Conservation (phyloP, 2,888 invertebrate species). For the Chirona hameri region DNA sequence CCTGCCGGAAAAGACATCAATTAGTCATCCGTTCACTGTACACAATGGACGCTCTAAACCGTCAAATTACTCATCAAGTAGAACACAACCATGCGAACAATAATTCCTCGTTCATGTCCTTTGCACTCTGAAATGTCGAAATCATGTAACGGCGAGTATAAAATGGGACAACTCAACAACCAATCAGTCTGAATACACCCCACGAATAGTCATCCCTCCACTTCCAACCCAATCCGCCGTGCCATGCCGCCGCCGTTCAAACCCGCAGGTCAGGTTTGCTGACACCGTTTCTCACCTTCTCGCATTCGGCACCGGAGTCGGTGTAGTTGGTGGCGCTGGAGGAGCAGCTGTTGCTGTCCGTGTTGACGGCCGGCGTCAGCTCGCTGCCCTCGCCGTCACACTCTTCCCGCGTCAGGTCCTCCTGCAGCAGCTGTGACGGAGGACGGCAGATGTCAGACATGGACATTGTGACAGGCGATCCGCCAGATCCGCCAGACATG, state of each 20-base stretch:
- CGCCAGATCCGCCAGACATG: too few relatives aligned
- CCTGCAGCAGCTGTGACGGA: constrained; percentile 6
- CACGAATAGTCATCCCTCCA: neutral
- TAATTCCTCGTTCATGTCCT: too few relatives aligned
- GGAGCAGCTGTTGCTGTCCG: constrained; percentile 26
- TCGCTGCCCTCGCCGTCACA: constrained; percentile 1
- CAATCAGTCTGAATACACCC: too few relatives aligned
- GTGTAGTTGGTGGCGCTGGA: constrained; percentile 28
- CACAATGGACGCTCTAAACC: too few relatives aligned
- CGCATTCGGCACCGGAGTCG: constrained; percentile 12
- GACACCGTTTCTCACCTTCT: neutral
- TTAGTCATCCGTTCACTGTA: too few relatives aligned
- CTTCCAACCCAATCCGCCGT: neutral
- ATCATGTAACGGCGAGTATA: too few relatives aligned
- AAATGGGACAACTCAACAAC: too few relatives aligned
- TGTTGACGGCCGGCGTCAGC: neutral
- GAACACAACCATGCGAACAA: too few relatives aligned
- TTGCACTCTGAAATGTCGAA: too few relatives aligned
- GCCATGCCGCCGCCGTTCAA: too few relatives aligned
- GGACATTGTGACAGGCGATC: neutral
- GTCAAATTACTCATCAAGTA: too few relatives aligned
- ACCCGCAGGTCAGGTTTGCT: too few relatives aligned
- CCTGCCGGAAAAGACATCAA: neutral
- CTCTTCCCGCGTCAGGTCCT: neutral
- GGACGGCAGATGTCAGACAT: neutral